Evolutionary conservation across 2,888 invertebrate genomes (phyloP).

Genomic region (Abrostola tripartita): DNA sequence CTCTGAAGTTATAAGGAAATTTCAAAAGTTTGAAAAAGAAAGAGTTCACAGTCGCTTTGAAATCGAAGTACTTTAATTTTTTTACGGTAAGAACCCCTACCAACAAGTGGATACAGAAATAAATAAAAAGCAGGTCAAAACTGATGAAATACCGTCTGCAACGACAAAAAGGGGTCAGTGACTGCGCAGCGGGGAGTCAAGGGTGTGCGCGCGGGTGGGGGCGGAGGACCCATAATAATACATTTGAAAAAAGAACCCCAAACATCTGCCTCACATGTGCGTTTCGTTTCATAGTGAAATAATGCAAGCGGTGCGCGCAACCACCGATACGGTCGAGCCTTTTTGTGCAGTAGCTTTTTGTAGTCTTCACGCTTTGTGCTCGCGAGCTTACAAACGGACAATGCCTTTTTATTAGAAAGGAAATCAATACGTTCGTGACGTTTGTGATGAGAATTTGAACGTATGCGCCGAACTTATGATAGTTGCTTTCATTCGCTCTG

Average conservation of each 20-base stretch:
- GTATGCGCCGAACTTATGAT: constrained; percentile 40
- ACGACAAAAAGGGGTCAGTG: constrained; percentile 84
- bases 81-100: constrained; percentile 36
- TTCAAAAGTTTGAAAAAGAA: constrained; percentile 23
- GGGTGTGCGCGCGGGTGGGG: constrained; percentile 59
- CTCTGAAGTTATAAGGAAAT: constrained; percentile 38
- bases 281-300: constrained; percentile 79
- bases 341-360: constrained; percentile 84
- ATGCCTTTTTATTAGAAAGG: constrained; percentile 78
- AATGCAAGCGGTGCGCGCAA: constrained; percentile 83
- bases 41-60: constrained; percentile 31
- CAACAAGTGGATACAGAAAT: constrained; percentile 57
- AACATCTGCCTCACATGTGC: constrained; percentile 87
- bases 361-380: constrained; percentile 84
- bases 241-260: constrained; percentile 84
- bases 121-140: constrained; percentile 77
- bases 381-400: constrained; percentile 81
- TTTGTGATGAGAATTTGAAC: constrained; percentile 60
- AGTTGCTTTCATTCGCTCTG: constrained; percentile 46
- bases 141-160: constrained; percentile 70
- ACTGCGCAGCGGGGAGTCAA: constrained; percentile 78
- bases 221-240: constrained; percentile 77
- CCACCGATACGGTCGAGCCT: constrained; percentile 71
- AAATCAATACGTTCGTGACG: constrained; percentile 80
- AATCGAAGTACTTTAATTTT: constrained; percentile 34